phyloP scores from a whole-genome alignment of 2,113 vertebrate species.

The Sisor rabdophorus region DNA sequence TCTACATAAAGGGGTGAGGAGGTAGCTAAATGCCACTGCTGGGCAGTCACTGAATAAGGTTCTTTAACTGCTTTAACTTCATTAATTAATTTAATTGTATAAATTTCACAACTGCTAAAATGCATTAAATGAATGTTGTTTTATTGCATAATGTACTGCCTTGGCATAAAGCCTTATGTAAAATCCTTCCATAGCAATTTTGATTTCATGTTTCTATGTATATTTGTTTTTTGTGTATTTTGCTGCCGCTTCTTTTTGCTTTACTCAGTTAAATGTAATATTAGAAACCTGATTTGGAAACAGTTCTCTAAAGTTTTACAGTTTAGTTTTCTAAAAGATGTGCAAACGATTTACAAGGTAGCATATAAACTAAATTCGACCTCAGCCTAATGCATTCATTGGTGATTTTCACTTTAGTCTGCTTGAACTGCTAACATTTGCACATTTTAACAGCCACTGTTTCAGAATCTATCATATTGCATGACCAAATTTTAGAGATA shows the following conservation, averaged over 20 bases:
- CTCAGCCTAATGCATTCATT: not conserved
- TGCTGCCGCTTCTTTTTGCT: not conserved
- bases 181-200: slow-evolving; percentile 5
- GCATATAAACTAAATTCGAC: not conserved
- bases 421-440: not conserved
- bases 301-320: not conserved
- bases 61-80: too few relatives aligned
- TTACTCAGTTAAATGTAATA: slow-evolving; percentile 8
- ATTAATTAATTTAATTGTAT: not conserved
- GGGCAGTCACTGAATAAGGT: too few relatives aligned
- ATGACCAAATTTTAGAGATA: too few relatives aligned
- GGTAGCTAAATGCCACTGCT: too few relatives aligned
- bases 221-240: not conserved
- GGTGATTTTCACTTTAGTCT: not conserved
- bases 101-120: not conserved
- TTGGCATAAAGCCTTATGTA: not conserved
- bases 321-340: slow-evolving; percentile 3
- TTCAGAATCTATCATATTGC: slow-evolving; percentile 26
- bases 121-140: not conserved
- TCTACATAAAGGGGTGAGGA: not conserved
- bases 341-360: not conserved
- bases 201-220: not conserved
- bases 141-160: not conserved
- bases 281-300: slow-evolving; percentile 16
- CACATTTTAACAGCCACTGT: not conserved